These are phyloP conservation scores for Scolopax bukidnonensis DNA, from an alignment of 2,797 vertebrate species.

Conservation along the genomic window DNA sequence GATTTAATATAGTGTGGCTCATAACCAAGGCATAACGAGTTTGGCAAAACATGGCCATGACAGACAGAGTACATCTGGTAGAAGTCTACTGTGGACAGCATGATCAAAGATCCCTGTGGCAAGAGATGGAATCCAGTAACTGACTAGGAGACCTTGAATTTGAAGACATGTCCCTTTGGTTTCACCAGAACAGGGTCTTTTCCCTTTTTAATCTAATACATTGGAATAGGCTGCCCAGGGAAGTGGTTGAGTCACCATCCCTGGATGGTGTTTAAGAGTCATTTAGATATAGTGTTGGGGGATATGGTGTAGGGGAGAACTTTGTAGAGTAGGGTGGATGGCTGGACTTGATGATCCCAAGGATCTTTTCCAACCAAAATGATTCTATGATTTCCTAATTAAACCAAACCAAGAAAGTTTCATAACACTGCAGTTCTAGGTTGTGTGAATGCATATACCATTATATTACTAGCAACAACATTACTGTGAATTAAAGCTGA, in stretches of 20 bases:
- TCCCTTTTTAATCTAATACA: neutral
- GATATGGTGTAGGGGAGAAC: too few species aligned
- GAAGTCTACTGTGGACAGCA: neutral
- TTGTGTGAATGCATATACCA: neutral
- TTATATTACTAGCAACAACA: neutral
- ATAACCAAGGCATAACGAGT: neutral
- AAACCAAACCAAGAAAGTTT: neutral
- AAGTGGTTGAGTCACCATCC: too few species aligned
- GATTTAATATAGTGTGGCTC: neutral
- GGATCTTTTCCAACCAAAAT: too few species aligned
- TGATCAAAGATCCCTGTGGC: neutral
- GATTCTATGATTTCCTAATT: neutral
- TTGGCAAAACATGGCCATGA: neutral
- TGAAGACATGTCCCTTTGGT: neutral
- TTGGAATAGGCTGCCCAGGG: too few species aligned
- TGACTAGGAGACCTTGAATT: neutral
- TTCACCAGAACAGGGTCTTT: neutral
- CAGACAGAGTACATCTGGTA: neutral
- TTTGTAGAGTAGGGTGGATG: too few species aligned
- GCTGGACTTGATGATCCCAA: too few species aligned
- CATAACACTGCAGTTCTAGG: neutral
- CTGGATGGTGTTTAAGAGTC: too few species aligned
- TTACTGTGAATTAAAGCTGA: neutral
- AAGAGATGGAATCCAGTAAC: neutral
- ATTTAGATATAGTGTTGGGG: too few species aligned